phyloP scores from a whole-genome alignment of 1,140 invertebrate genomes.

The Neodiprion fabricii region DNA sequence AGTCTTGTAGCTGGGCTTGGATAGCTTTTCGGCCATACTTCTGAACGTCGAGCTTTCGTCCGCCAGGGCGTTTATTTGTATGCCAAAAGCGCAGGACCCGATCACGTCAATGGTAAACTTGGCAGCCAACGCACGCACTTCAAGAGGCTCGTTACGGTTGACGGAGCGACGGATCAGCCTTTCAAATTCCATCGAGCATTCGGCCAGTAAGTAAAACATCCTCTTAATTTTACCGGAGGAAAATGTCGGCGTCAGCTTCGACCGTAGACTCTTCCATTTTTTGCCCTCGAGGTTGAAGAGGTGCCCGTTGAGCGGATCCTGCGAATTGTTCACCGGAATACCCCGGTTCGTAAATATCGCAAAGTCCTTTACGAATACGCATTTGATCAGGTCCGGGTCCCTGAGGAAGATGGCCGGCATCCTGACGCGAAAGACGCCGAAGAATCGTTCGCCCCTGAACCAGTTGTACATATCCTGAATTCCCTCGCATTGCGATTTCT shows the following conservation, averaged over 20 bases:
- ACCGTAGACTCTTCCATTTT: constrained; percentile 62
- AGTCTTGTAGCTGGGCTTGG: constrained; percentile 60
- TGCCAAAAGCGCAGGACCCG: constrained; percentile 66
- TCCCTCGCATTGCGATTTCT: constrained; percentile 44
- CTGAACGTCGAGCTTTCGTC: constrained; percentile 58
- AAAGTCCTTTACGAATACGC: constrained; percentile 63
- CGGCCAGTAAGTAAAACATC: constrained; percentile 63
- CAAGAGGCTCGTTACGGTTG: constrained; percentile 27
- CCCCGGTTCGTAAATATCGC: constrained; percentile 58
- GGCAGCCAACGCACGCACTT: constrained; percentile 58
- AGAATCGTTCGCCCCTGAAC: constrained; percentile 50
- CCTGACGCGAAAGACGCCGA: constrained; percentile 58
- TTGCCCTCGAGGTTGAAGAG: constrained; percentile 57
- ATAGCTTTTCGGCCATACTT: constrained; percentile 55
- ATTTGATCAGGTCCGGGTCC: constrained; percentile 62
- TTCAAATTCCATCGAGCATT: constrained; percentile 49
- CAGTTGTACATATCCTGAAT: constrained; percentile 53
- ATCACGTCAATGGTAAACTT: constrained; percentile 68
- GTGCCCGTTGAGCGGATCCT: constrained; percentile 49
- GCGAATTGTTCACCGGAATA: constrained; percentile 42
- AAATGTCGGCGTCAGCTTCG: constrained; percentile 62
- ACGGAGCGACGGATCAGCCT: constrained; percentile 32
- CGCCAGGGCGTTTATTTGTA: constrained; percentile 63
- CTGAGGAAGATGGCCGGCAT: constrained; percentile 58
- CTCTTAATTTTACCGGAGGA: constrained; percentile 62